Percentiles rank a stretch among this genome's conserved stretches.
These are phyloP conservation scores for Lophura nycthemera DNA, from an alignment of 2,113 vertebrate species.

Conservation along the genomic window DNA sequence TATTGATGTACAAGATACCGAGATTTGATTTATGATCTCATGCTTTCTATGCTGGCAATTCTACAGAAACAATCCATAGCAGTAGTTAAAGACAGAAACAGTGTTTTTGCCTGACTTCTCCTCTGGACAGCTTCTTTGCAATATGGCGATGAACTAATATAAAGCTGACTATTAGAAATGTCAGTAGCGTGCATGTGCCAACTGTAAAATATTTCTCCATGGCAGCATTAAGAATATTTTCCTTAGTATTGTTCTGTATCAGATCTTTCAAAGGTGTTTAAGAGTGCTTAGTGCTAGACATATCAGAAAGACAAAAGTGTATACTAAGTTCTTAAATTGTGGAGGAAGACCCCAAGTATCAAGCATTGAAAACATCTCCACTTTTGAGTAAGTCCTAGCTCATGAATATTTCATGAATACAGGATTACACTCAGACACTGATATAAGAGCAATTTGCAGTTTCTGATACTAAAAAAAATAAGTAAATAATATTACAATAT, in stretches of 20 bases:
- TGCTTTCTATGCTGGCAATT: not conserved
- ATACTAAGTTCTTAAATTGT: not conserved
- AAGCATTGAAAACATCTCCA: not conserved
- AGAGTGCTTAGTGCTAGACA: not conserved
- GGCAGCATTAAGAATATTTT: not conserved
- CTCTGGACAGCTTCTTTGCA: not conserved
- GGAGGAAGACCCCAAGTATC: not conserved
- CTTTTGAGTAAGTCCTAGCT: not conserved
- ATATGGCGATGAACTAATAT: not conserved
- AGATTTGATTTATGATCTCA: not conserved
- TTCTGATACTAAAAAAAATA: not conserved
- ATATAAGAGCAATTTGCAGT: not conserved
- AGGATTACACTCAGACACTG: not conserved
- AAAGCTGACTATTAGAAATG: not conserved
- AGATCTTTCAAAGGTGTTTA: not conserved
- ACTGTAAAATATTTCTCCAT: not conserved
- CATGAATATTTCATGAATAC: not conserved
- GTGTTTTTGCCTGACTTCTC: not conserved
- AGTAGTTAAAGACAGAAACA: not conserved
- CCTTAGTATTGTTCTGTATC: not conserved
- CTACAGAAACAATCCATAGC: not conserved
- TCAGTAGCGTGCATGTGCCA: not conserved
- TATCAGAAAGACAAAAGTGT: not conserved
- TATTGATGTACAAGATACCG: not conserved
- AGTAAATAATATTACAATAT: not conserved